Percentiles rank a stretch among this genome's conserved stretches.
phyloP scores from a whole-genome alignment of 2,113 vertebrate genomes.

The Prolemur simus region DNA sequence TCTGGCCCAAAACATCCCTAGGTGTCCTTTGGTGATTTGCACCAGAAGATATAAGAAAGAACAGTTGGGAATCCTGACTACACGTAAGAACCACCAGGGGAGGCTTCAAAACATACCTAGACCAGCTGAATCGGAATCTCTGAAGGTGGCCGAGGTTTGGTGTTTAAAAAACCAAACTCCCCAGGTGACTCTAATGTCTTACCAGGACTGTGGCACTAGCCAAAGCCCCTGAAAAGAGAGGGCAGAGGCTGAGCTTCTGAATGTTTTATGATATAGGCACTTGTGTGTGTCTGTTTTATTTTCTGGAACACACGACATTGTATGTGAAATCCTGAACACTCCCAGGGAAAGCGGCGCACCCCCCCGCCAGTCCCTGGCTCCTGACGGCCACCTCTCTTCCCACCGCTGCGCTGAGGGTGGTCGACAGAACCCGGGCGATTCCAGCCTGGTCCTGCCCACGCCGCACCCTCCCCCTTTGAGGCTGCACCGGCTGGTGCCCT shows the following conservation, averaged over 20 bases:
- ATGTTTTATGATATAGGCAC: not conserved
- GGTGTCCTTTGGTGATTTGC: not conserved
- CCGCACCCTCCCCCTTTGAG: not conserved
- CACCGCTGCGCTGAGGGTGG: not conserved
- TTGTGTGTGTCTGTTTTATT: not conserved
- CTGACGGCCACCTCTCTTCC: not conserved
- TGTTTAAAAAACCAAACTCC: not conserved
- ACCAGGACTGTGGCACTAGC: not conserved
- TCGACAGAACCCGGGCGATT: no score
- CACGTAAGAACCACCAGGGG: not conserved
- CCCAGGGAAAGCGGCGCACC: not conserved
- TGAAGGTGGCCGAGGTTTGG: not conserved
- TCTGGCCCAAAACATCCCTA: not conserved
- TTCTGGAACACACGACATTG: not conserved
- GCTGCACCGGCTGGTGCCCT: not conserved
- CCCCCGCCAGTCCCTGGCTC: not conserved
- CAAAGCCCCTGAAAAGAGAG: not conserved
- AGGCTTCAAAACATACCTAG: not conserved
- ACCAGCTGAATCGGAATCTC: not conserved
- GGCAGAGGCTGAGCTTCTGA: no score
- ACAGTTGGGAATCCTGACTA: not conserved
- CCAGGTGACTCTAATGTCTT: not conserved
- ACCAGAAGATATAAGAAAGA: not conserved
- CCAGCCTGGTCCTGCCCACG: not conserved
- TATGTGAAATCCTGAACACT: not conserved